These are phyloP conservation scores for Xanthia icteritia DNA, from an alignment of 2,888 invertebrate genomes.

Conservation along the genomic window DNA sequence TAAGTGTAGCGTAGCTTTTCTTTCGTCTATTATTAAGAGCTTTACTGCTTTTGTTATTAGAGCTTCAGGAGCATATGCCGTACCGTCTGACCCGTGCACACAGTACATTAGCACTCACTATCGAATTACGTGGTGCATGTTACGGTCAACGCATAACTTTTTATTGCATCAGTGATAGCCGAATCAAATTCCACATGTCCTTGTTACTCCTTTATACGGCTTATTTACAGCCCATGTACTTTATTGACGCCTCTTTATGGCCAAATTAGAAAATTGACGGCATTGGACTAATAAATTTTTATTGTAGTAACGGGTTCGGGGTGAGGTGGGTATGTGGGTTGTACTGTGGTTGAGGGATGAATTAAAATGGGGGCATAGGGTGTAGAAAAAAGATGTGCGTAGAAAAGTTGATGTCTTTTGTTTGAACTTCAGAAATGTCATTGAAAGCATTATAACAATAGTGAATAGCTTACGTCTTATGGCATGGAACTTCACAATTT, in stretches of 20 bases:
- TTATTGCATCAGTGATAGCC: conserved; percentile 79
- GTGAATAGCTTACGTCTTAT: background rate
- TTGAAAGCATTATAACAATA: background rate
- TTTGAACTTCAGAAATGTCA: background rate
- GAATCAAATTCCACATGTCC: conserved; percentile 75
- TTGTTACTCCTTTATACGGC: conserved; percentile 69
- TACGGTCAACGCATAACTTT: conserved; percentile 79
- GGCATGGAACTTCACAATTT: background rate
- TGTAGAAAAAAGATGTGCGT: background rate
- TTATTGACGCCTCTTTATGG: conserved; percentile 61
- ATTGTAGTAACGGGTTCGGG: conserved; percentile 36
- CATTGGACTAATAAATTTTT: conserved; percentile 49
- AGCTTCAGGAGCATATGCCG: conserved; percentile 34
- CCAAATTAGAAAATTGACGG: conserved; percentile 63
- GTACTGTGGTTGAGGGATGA: background rate
- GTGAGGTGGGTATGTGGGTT: background rate
- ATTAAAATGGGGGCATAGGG: conserved; percentile 9
- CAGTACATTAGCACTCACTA: conserved; percentile 75
- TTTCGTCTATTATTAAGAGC: no score
- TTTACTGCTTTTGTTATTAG: no score
- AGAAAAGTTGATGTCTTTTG: background rate
- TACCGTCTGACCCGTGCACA: conserved; percentile 65
- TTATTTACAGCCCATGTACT: conserved; percentile 65
- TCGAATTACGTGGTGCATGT: conserved; percentile 80
- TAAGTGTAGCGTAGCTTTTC: no score